Evolutionary conservation across 2,888 invertebrate species (phyloP), one percentile per base, ranked within the genome.

Genomic region (Hypolimnas misippus): DNA sequence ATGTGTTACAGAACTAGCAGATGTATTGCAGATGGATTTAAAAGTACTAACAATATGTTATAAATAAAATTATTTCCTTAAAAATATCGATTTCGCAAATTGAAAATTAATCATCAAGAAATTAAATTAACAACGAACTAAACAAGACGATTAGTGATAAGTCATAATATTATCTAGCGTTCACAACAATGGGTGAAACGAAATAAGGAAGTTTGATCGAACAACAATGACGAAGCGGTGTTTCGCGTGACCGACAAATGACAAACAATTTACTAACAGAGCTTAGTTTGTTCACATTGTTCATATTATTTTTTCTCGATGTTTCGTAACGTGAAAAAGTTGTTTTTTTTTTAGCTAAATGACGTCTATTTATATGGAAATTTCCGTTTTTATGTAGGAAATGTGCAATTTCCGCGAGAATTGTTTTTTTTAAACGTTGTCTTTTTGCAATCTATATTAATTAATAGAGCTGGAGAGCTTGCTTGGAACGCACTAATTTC

Each of bases 221-320:
- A 63, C 53, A 67, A 73, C 74, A 72, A 72, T 70, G 74, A 80
- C 70, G 66, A 72, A 82, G 65, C 74, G 75, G 63, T 42, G 52
- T 58, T 70, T 82, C 72, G 83, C 81, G 81, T 83, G 81, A 76
- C 73, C 70, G 60, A 72, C 71, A 74, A 76, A 73, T 70, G 69
- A 64, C 62, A 66, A 65, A 70, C 69, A 61, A 59, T 66, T 66
- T 68, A 57, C 66, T 35, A 59, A 65, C 60, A 61, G 60, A 64
- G 63, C 68, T 58, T 70, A 71, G 74, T 78, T 81, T 73, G 74
- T 76, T 73, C 71, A 68, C 67, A 56, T 60, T 65, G 63, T 73
- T 76, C 59, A 25, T 50, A 31, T 46, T 14, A 46, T 31, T 35
- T 42, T 49, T 40, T 38, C 14, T 21, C 2, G 42, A 17, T 10